Percentiles rank a stretch among this genome's conserved stretches.
These are phyloP conservation scores for Hippocampus kuda DNA, from an alignment of 2,797 vertebrate genomes.

Conservation along the genomic window DNA sequence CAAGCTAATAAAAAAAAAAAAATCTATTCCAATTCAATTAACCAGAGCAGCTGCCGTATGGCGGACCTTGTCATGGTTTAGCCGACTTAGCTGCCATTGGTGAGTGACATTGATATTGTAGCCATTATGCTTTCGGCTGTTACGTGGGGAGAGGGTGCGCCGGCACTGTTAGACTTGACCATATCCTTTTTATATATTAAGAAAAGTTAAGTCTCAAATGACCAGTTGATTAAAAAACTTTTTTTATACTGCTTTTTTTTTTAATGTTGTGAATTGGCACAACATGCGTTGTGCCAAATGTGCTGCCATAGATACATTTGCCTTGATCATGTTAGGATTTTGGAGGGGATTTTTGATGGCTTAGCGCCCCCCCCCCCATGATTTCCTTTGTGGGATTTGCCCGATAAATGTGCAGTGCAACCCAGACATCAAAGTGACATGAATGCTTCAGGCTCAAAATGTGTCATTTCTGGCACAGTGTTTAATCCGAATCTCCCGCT, in stretches of 20 bases:
- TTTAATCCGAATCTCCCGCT: slow-evolving; percentile 1
- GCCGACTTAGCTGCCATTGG: background rate
- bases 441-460: background rate
- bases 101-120: background rate
- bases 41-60: background rate
- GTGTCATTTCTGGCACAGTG: background rate
- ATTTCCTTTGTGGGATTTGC: background rate
- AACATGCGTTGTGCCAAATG: background rate
- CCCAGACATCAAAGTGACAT: background rate
- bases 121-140: no score
- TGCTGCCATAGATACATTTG: background rate
- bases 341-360: background rate
- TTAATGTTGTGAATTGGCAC: no score
- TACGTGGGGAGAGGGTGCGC: no score
- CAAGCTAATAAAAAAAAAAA: background rate
- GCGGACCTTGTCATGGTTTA: background rate
- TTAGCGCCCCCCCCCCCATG: background rate
- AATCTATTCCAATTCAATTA: no score
- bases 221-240: background rate
- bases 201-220: no score
- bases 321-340: background rate
- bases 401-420: background rate
- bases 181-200: no score
- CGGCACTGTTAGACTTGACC: no score
- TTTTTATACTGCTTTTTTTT: background rate